Base-by-base conservation (phyloP, 1,140 invertebrate genomes). In the Odontomachus brunneus region DNA sequence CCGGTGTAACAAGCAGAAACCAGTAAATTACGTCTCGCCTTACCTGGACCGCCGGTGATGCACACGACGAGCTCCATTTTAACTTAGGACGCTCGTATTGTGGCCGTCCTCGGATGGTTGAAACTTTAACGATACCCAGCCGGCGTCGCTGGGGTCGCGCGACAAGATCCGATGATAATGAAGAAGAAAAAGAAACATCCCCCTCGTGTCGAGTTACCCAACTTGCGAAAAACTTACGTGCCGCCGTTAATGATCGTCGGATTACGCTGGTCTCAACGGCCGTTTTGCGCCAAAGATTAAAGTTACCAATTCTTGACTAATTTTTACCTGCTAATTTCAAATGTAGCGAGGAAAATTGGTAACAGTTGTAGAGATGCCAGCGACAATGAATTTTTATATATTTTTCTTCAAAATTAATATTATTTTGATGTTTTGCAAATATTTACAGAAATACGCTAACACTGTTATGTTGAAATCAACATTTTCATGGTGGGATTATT, bases 21-120 rank as follows among this genome's bases (percentile, higher is more conserved):
- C 88, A 81, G 86, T 90, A 90, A 90, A 90, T 90, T 89, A 90
- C 85, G 89, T 88, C 88, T 87, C 74, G 60, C 76, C 82, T 86
- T 83, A 83, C 86, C 88, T 89, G 81, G 44, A 51, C 57, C 24
- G 72, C 19, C 59, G 57, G 19, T 48, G 51, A 65, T 60, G 81
- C 67, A 19, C 71, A 69, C 51, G 83, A 53, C 44, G 63, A 75
- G 75, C 84, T 75, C 67, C 73, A 71, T 85, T 85, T 88, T 75
- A 76, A 71, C 80, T 62, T 51, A 17, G 15, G n/a, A 51, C 51
- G 59, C 49, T 29, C 24, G 67, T 84, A 38, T 51, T 33, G 80
- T 33, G 44, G 26, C 24, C 22, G 26, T 76, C 22, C 48, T 14
- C 69, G 12, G 51, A 71, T 66, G 33, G 29, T 59, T 33, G 73